phyloP scores from a whole-genome alignment of 2,113 vertebrate species.

The Lophochroa leadbeateri region DNA sequence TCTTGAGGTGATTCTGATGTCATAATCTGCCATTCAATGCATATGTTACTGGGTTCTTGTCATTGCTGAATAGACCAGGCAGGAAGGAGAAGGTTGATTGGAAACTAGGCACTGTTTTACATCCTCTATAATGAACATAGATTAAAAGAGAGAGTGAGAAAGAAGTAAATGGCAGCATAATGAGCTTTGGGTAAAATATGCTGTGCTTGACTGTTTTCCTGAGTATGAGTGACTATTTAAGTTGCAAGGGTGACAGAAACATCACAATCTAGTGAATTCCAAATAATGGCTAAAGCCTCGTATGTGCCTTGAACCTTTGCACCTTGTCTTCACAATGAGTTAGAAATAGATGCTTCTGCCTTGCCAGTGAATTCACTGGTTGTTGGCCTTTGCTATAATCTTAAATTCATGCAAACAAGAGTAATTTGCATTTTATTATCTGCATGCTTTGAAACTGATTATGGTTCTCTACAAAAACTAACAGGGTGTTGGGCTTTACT shows the following conservation, averaged over 20 bases:
- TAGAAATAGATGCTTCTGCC: not conserved
- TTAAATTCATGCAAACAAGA: not conserved
- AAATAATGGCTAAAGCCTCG: not conserved
- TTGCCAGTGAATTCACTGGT: not conserved
- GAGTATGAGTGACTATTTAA: not conserved
- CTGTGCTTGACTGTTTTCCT: not conserved
- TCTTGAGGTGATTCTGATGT: not conserved
- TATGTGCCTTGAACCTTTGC: not conserved
- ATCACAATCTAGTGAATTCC: not conserved
- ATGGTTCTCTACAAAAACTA: constrained; percentile 36
- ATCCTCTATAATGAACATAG: not conserved
- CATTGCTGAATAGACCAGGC: not conserved
- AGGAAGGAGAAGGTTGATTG: not conserved
- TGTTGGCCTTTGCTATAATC: not conserved
- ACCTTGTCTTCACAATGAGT: not conserved
- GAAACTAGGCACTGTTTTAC: not conserved
- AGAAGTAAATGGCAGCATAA: not conserved
- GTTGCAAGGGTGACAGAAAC: not conserved
- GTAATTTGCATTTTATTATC: not conserved
- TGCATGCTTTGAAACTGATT: constrained; percentile 44
- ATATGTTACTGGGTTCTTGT: not conserved
- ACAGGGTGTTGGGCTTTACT: constrained; percentile 10
- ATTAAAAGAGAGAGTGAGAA: not conserved
- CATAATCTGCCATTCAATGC: not conserved
- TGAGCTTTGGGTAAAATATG: not conserved